phyloP scores from a whole-genome alignment of 2,113 vertebrate species.

The Verasper variegatus region DNA sequence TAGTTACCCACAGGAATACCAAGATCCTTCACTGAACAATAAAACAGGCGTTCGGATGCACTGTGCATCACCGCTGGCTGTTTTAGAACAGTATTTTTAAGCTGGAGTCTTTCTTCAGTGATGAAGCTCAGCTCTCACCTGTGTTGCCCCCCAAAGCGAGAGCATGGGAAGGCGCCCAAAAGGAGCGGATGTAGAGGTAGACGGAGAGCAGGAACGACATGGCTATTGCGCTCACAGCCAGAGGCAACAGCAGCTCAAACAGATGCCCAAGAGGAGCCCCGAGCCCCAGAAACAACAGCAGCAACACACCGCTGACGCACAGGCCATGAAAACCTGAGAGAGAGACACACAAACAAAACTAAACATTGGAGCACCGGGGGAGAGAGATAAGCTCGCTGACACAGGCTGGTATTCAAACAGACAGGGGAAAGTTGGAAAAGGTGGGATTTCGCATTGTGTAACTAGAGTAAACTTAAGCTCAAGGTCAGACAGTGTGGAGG shows the following conservation, averaged over 20 bases:
- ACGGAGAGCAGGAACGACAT: conserved; percentile 83
- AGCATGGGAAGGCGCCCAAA: conserved; percentile 78
- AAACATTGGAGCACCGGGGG: conserved; percentile 22
- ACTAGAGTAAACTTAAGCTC: neutral
- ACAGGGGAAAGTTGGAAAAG: conserved; percentile 13
- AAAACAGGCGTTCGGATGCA: conserved; percentile 5
- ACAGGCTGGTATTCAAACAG: neutral
- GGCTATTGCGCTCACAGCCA: conserved; percentile 81
- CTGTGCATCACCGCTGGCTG: neutral
- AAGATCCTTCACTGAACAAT: conserved; percentile 26
- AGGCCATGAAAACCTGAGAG: conserved; percentile 85
- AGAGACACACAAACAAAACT: conserved; percentile 41
- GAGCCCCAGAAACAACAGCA: conserved; percentile 71
- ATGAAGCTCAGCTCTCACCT: conserved; percentile 79
- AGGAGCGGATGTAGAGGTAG: conserved; percentile 87
- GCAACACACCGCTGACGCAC: conserved; percentile 77
- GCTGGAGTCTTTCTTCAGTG: conserved; percentile 14
- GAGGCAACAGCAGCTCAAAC: conserved; percentile 84
- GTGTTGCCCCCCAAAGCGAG: conserved; percentile 89
- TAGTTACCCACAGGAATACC: conserved; percentile 50
- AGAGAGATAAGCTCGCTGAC: conserved; percentile 15
- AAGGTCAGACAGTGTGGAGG: neutral
- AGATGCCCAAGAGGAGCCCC: conserved; percentile 83
- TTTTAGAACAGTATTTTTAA: conserved; percentile 16
- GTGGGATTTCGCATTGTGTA: conserved; percentile 6